Evolutionary conservation across 2,797 vertebrate genomes (phyloP).

Genomic region (Moxostoma hubbsi): DNA sequence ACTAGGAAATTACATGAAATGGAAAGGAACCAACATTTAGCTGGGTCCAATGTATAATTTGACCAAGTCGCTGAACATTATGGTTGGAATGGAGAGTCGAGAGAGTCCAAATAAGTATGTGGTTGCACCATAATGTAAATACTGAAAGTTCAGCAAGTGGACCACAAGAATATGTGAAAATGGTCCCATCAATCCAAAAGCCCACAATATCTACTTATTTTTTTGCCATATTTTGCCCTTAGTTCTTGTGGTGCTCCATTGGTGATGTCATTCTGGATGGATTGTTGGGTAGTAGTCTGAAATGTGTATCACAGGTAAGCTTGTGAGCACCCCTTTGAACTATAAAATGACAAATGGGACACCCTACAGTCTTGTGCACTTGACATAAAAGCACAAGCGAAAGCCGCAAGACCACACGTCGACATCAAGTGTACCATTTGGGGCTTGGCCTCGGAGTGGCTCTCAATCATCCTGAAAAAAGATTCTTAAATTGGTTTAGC

Average conservation of each 20-base stretch:
- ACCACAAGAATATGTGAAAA: background rate
- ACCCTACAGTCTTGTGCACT: background rate
- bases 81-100: background rate
- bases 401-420: background rate
- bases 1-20: conserved; percentile 3
- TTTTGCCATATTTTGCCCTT: background rate
- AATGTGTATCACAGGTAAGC: background rate
- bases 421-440: conserved; percentile 19
- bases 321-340: conserved; percentile 2
- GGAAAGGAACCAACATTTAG: background rate
- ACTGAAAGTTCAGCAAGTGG: background rate
- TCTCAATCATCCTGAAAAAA: background rate
- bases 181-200: background rate
- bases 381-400: background rate
- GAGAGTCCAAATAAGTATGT: background rate
- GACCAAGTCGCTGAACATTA: background rate
- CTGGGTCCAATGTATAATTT: background rate
- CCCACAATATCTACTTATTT: background rate
- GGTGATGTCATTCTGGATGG: background rate
- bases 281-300: conserved; percentile 6
- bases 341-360: background rate
- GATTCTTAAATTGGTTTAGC: conserved; percentile 14
- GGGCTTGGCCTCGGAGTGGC: background rate
- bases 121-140: too few relatives aligned
- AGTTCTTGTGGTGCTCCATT: background rate